Evolutionary conservation across 2,888 invertebrate genomes (phyloP), one percentile per base, ranked within the genome.

Genomic region (Hyppa rectilinea): DNA sequence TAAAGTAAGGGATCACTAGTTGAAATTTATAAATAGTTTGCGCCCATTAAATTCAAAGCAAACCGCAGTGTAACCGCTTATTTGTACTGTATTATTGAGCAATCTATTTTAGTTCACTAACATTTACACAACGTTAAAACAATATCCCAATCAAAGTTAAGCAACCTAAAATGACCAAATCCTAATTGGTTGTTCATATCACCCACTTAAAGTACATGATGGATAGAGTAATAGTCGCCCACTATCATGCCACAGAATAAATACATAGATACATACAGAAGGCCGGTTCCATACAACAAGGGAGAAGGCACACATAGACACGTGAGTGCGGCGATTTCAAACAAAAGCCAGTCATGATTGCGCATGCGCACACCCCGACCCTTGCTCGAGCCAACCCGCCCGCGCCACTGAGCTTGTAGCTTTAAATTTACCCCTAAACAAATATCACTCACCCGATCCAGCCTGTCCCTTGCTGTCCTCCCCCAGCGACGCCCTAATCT

Each of bases 101-200:
- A 36, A 36, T 64, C 12, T 52, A 58, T 56, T 56, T 49, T 20
- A 29, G 26, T 17, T 14, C 6, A 45, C n/a, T 53, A 56, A 55
- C 23, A 63, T 77, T 72, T 62, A 66, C 50, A 56, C 26, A 78
- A 61, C 23, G 10, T 45, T 62, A 31, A 74, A 40, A 78, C 78
- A 71, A 75, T 78, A 65, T 26, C 17, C 50, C 47, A 78, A 71
- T 79, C 61, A 76, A 65, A 62, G 62, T 68, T 61, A 79, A 65
- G 72, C 59, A 72, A 71, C 36, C 47, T 58, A 52, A 66, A 76
- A 67, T 52, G 50, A 65, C 50, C 45, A 65, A 64, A 75, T 69
- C 55, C 61, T 72, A 72, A 80, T 80, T 80, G 64, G 65, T 58
- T 63, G 76, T 72, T 76, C 72, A 67, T 71, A 71, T 81, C 78